Conservation (phyloP, 2,113 vertebrate species). For the Copsychus sechellarum region DNA sequence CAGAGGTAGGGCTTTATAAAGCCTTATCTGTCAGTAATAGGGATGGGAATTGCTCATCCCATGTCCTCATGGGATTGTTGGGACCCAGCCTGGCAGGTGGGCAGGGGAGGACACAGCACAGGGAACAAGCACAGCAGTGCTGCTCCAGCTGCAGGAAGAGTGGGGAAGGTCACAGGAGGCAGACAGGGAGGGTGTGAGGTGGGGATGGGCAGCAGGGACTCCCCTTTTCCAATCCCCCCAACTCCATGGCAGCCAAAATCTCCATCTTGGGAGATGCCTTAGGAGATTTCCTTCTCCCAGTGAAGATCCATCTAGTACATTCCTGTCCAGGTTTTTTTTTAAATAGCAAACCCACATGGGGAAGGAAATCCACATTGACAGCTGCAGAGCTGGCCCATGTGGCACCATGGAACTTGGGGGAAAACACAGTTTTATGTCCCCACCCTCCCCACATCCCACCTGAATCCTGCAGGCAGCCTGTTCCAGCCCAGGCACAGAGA, state of each 20-base stretch:
- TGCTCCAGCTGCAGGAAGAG: accelerated
- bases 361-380: background rate
- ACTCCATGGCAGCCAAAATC: background rate
- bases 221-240: background rate
- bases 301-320: background rate
- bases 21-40: background rate
- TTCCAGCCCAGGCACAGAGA: background rate
- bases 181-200: background rate
- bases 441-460: background rate
- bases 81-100: too few species aligned
- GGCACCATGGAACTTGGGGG: background rate
- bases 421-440: background rate
- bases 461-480: background rate
- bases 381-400: background rate
- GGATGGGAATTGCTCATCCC: background rate
- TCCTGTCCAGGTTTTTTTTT: background rate
- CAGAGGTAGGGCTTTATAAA: background rate
- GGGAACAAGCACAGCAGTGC: background rate
- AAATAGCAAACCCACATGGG: background rate
- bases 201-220: background rate
- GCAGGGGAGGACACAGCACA: background rate
- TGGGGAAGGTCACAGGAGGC: background rate
- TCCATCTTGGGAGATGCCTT: background rate
- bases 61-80: accelerated
- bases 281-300: background rate